phyloP scores from a whole-genome alignment of 2,888 invertebrate genomes.

The Euphydryas editha region DNA sequence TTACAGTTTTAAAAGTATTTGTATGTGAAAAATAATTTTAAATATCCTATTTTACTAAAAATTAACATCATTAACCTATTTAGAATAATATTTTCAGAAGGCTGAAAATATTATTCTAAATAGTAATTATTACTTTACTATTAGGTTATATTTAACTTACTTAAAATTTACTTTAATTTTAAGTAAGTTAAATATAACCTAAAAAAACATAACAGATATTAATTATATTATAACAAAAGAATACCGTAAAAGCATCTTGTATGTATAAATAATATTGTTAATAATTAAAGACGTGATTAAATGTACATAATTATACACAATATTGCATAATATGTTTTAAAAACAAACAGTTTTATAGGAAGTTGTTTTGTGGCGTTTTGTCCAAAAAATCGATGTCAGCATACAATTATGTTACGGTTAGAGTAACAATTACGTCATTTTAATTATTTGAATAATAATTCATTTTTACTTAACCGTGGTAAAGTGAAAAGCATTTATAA shows the following conservation, averaged over 20 bases:
- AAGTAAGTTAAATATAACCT: no score
- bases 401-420: conserved; percentile 1
- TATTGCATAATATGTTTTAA: conserved; percentile 7
- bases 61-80: no score
- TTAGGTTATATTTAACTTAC: no score
- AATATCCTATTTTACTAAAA: no score
- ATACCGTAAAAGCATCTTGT: background rate
- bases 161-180: no score
- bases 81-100: no score
- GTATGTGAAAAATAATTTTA: no score
- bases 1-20: no score
- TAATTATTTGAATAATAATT: background rate
- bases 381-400: background rate
- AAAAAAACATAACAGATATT: no score
- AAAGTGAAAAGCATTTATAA: background rate
- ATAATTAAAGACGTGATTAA: background rate
- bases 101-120: no score
- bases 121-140: no score
- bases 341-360: conserved; percentile 10
- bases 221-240: background rate
- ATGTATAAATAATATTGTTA: background rate
- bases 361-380: background rate
- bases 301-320: background rate
- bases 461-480: background rate
- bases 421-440: background rate